These are phyloP conservation scores for Diploscapter pachys DNA, from an alignment of 1,140 invertebrate species.

Conservation along the genomic window DNA sequence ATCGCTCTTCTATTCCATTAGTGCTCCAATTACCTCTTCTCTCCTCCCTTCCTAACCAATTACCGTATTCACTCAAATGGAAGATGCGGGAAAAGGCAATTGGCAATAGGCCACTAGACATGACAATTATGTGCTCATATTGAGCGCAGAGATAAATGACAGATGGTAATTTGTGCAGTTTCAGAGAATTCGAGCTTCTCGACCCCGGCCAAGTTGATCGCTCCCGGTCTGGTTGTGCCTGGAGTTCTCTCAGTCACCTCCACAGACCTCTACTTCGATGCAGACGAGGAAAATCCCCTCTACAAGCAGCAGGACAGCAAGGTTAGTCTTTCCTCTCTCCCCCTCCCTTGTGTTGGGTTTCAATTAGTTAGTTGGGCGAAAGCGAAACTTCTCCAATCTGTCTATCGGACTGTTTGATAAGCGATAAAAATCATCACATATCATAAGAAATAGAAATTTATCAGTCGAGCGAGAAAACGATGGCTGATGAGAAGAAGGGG, in stretches of 20 bases:
- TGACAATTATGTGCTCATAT: no score
- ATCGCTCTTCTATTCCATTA: no score
- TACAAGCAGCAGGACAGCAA: slow-evolving; percentile 89
- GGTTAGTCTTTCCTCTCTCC: slow-evolving; percentile 65
- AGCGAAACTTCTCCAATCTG: not conserved
- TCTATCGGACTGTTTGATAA: no score
- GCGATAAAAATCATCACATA: not conserved
- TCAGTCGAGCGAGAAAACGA: not conserved
- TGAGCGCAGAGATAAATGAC: not conserved
- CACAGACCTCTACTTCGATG: slow-evolving; percentile 95
- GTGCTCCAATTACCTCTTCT: no score
- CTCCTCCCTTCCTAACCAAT: no score
- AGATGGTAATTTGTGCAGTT: slow-evolving; percentile 69
- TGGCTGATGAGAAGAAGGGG: slow-evolving; percentile 1
- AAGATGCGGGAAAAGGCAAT: no score
- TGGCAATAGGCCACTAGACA: no score
- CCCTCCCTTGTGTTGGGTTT: not conserved
- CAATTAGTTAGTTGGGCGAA: not conserved
- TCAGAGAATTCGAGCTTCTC: slow-evolving; percentile 72
- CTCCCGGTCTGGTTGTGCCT: slow-evolving; percentile 80
- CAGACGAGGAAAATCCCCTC: slow-evolving; percentile 90
- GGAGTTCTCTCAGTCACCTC: slow-evolving; percentile 96
- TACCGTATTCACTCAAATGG: no score
- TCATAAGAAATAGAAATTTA: slow-evolving; percentile 2
- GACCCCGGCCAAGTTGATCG: slow-evolving; percentile 83